Evolutionary conservation across 2,797 vertebrate genomes (phyloP).

Genomic region (Hypotaenidia philippensis): DNA sequence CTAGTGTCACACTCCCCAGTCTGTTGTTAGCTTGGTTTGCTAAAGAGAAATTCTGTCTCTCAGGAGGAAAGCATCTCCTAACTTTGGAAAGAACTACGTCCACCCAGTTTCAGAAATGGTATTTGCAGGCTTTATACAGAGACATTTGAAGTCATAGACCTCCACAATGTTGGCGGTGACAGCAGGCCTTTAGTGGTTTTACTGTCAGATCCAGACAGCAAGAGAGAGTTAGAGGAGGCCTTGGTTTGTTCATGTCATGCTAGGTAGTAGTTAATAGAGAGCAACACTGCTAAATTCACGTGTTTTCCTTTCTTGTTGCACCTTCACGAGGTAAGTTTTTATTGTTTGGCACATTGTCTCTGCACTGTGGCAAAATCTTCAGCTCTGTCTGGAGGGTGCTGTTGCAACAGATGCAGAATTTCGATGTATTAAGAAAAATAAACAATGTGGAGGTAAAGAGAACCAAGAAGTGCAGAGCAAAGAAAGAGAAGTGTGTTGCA

Average conservation of each 20-base stretch:
- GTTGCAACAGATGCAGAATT: neutral
- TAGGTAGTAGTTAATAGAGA: neutral
- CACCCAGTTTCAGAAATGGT: neutral
- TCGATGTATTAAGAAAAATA: neutral
- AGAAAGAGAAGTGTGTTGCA: neutral
- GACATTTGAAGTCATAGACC: neutral
- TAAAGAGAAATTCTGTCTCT: neutral
- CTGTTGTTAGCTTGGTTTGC: neutral
- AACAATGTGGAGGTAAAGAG: neutral
- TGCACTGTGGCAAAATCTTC: neutral
- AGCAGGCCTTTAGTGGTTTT: neutral
- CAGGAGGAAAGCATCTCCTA: neutral
- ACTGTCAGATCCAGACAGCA: neutral
- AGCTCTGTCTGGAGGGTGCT: neutral
- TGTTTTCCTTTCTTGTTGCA: neutral
- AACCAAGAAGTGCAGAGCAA: neutral
- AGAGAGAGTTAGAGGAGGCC: neutral
- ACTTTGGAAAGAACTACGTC: neutral
- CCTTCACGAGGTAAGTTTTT: neutral
- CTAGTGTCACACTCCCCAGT: neutral
- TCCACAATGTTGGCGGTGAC: neutral
- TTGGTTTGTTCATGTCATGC: neutral
- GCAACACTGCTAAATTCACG: neutral
- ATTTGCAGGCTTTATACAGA: accelerated
- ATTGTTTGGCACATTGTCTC: neutral